Base-by-base conservation (phyloP, 2,888 invertebrate genomes). In the Stomorhina lunata region DNA sequence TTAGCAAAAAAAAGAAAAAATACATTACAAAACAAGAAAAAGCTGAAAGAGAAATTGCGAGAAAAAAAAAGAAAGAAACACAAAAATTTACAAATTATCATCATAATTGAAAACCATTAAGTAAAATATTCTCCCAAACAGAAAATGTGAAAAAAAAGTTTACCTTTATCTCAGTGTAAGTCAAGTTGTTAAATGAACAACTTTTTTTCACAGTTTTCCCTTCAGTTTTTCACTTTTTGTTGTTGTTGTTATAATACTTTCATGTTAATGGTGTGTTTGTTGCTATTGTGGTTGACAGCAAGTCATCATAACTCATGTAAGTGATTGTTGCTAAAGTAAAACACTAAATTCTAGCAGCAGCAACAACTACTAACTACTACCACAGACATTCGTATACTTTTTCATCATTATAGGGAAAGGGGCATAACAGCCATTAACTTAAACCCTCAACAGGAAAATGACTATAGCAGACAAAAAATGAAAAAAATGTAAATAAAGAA, bases 101-200 rank as follows among this genome's bases (percentile, higher is more conserved):
- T 48, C 63, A 75, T 75, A 69, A 80, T 76, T 77, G 72, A 40
- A 77, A 61, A 72, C 72, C 71, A 77, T 72, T 77, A 71, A 57
- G 15, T 59, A 59, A 66, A 81, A 72, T 69, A 48, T 68, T 78
- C 50, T 61, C 50, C 55, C 57, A 65, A 71, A 57, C n/a, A 50
- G n/a, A n/a, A n/a, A n/a, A n/a, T n/a, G n/a, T n/a, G n/a, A 45
- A 9, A 50, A 20, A 76, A 72, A 76, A 66, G 57, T 66, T 66
- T 50, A 76, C 76, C 76, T 68, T 68, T 68, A 65, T 65, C 66
- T 68, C 6, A 50, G 25, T 27, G 55, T 63, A 65, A 75, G 55
- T 76, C 61, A 65, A 71, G 72, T 79, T 66, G 76, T 68, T 76
- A 76, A 68, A 20, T 59, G 76, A 72, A 72, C 57, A 66, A 72